Percentiles rank a stretch among this genome's conserved stretches.
These are phyloP conservation scores for Trematocara nigrifrons DNA, from an alignment of 2,113 vertebrate genomes.

Conservation along the genomic window DNA sequence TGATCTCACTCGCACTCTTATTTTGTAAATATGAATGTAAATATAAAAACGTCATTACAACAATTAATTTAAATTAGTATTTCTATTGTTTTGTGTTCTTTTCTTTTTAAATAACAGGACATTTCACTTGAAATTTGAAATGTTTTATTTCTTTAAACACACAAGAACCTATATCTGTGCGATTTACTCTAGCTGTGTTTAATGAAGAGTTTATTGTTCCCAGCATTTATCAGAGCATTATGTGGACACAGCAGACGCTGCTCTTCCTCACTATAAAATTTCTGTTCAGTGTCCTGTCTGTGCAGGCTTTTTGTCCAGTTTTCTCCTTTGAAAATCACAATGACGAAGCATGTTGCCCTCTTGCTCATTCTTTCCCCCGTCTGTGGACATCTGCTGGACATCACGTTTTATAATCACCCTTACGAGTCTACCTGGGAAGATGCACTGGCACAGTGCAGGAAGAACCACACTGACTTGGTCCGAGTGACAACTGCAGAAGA, in stretches of 20 bases:
- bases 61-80: no score
- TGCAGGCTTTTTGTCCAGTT: background rate
- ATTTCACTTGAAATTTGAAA: no score
- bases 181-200: no score
- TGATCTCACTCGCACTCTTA: no score
- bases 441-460: background rate
- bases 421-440: rapidly evolving
- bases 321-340: background rate
- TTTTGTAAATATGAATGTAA: no score
- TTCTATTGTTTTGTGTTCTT: no score
- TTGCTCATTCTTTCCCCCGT: background rate
- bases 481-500: background rate
- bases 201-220: background rate
- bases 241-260: no score
- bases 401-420: rapidly evolving
- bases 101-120: no score
- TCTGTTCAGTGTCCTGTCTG: rapidly evolving
- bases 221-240: rapidly evolving
- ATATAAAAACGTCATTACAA: no score
- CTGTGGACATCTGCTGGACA: rapidly evolving
- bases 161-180: no score
- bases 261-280: background rate
- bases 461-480: background rate
- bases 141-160: no score
- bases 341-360: background rate